Evolutionary conservation across 2,888 invertebrate genomes (phyloP).

Genomic region (Dasysyrphus tricinctus): DNA sequence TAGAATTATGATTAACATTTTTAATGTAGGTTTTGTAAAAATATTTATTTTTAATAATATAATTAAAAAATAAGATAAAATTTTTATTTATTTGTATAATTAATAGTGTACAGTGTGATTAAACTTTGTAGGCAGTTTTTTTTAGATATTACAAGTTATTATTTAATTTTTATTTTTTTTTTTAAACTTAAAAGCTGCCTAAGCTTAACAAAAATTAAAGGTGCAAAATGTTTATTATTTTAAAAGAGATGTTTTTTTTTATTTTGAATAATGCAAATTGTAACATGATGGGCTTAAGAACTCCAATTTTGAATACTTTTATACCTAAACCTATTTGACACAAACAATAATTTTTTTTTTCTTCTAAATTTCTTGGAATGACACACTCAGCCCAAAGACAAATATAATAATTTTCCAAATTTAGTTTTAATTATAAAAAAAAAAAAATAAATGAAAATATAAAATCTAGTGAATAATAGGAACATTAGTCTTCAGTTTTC

Average conservation of each 20-base stretch:
- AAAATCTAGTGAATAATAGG: slow-evolving; percentile 64
- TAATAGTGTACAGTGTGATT: slow-evolving; percentile 54
- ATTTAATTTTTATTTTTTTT: neutral
- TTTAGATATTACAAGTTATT: slow-evolving; percentile 45
- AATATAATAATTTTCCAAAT: neutral
- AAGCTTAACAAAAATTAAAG: slow-evolving; percentile 15
- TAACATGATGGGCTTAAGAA: neutral
- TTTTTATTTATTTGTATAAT: slow-evolving; percentile 23
- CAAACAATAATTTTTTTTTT: neutral
- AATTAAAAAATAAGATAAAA: slow-evolving; percentile 5
- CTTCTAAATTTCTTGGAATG: slow-evolving; percentile 53
- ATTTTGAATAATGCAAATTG: neutral
- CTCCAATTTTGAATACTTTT: neutral
- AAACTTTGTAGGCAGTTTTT: slow-evolving; percentile 57
- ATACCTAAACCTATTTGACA: neutral
- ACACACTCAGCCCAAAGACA: slow-evolving; percentile 34
- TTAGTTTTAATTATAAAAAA: neutral
- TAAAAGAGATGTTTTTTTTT: neutral
- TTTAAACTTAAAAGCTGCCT: slow-evolving; percentile 30
- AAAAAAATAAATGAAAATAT: slow-evolving; percentile 29
- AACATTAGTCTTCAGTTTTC: slow-evolving; percentile 63
- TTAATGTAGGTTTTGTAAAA: slow-evolving; percentile 22
- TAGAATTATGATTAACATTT: neutral
- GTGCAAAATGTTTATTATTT: slow-evolving; percentile 29
- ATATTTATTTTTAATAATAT: slow-evolving; percentile 2